phyloP scores from a whole-genome alignment of 2,797 vertebrate genomes.

The Prionace glauca region DNA sequence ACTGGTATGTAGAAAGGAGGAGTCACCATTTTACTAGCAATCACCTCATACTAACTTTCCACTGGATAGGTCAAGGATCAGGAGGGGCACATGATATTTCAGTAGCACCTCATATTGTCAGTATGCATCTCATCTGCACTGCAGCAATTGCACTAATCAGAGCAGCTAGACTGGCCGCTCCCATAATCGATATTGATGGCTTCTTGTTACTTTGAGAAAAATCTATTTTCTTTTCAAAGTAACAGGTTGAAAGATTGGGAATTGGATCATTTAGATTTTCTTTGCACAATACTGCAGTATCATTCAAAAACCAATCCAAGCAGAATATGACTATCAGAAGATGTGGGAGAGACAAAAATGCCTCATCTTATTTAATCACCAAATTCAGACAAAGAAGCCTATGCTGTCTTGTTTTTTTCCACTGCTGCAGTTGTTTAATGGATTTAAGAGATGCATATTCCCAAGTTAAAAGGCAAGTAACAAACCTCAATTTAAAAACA shows the following conservation, averaged over 20 bases:
- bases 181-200: conserved; percentile 2
- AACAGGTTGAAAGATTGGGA: not conserved
- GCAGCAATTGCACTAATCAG: conserved; percentile 10
- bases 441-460: not conserved
- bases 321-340: not conserved
- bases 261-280: not conserved
- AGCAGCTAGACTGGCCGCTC: not conserved
- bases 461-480: not conserved
- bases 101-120: not conserved
- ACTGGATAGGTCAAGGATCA: not conserved
- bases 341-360: not conserved
- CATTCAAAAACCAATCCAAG: not conserved
- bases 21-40: not conserved
- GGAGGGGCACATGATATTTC: not conserved
- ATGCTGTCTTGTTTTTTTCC: not conserved
- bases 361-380: not conserved
- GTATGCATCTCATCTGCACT: conserved; percentile 20
- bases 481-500: not conserved
- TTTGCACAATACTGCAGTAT: not conserved
- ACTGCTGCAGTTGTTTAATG: not conserved
- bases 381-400: not conserved
- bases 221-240: not conserved
- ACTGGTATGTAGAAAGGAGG: not conserved
- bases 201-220: not conserved
- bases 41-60: not conserved